Conservation (phyloP, 92 coral and sea anemone genomes). For the Hydrozoanthus gracilis region DNA sequence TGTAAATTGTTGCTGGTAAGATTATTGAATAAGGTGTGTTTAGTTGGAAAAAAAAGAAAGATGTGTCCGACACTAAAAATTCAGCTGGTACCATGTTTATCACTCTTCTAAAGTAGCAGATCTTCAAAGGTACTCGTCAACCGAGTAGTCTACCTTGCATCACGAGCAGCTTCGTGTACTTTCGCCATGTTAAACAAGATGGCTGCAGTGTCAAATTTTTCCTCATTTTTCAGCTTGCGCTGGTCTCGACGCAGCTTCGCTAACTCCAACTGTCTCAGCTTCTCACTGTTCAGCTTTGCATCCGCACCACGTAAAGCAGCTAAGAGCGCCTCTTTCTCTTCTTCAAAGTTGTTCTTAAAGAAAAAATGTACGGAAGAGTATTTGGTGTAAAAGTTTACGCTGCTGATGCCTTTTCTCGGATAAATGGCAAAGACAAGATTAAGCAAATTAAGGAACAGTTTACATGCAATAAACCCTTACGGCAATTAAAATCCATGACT, state of each 20-base stretch:
- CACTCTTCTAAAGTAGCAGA: no score
- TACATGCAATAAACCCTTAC: no score
- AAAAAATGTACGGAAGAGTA: background rate
- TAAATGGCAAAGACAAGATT: no score
- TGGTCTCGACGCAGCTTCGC: constrained; percentile 94
- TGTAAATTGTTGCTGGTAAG: no score
- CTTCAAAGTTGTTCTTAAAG: constrained; percentile 91
- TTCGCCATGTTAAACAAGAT: constrained; percentile 88
- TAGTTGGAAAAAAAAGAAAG: no score
- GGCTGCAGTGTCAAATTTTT: constrained; percentile 97
- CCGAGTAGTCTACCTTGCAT: constrained; percentile 66
- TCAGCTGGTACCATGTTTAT: no score
- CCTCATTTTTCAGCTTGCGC: constrained; percentile 81
- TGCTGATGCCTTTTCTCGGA: background rate
- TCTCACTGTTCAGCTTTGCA: constrained; percentile 79
- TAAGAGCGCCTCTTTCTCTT: constrained; percentile 91
- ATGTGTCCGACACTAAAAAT: no score
- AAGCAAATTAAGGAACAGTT: no score
- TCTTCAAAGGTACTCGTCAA: no score
- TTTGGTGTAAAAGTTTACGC: background rate
- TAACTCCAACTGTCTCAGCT: constrained; percentile 89
- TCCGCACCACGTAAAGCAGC: constrained; percentile 91
- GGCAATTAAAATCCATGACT: no score
- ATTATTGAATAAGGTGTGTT: no score
- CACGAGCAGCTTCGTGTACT: constrained; percentile 79